phyloP scores from a whole-genome alignment of 2,888 invertebrate species.

The Agrilus mali region DNA sequence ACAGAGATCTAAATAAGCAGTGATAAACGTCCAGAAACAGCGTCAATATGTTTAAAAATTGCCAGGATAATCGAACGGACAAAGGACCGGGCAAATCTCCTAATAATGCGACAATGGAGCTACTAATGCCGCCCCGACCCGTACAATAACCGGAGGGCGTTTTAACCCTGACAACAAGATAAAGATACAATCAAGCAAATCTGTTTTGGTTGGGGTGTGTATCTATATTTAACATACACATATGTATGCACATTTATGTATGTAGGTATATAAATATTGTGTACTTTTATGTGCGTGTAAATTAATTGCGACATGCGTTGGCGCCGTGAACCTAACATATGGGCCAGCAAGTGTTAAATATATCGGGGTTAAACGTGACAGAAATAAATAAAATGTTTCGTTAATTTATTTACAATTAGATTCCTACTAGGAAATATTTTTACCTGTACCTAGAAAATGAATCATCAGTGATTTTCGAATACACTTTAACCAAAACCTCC shows the following conservation, averaged over 20 bases:
- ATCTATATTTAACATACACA: not conserved
- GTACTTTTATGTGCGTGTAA: not conserved
- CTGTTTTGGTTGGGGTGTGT: conserved; percentile 14
- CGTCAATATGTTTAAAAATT: conserved; percentile 2
- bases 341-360: conserved; percentile 6
- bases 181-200: conserved; percentile 20
- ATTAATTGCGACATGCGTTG: too few species aligned
- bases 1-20: too few species aligned
- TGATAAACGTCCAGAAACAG: not conserved
- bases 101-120: conserved; percentile 18
- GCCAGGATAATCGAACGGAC: conserved; percentile 3
- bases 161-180: conserved; percentile 15
- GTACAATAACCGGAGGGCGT: conserved; percentile 14
- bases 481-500: too few species aligned
- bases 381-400: too few species aligned
- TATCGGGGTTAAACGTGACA: too few species aligned
- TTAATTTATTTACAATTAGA: too few species aligned
- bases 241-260: too few species aligned
- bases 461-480: too few species aligned
- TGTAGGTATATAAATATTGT: too few species aligned
- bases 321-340: conserved; percentile 15
- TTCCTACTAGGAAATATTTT: too few species aligned
- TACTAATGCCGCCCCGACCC: conserved; percentile 18
- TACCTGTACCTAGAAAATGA: too few species aligned
- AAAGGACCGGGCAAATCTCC: conserved; percentile 1